Percentiles rank a stretch among this genome's conserved stretches.
phyloP scores from a whole-genome alignment of 2,888 invertebrate genomes.

The Linhomoeus sp. region DNA sequence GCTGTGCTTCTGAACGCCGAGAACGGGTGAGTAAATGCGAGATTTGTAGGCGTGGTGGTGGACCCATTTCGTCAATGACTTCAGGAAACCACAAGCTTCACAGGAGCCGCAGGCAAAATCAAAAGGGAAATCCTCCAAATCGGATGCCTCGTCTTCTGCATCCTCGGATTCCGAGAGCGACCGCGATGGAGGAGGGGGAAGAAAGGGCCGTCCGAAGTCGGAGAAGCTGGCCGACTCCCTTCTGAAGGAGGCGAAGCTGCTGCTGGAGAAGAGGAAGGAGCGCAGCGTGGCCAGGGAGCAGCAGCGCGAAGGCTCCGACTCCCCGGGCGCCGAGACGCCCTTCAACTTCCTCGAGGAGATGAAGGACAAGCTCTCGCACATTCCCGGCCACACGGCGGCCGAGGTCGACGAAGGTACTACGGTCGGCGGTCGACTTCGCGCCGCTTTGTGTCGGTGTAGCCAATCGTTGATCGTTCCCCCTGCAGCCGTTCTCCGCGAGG shows the following conservation, averaged over 20 bases:
- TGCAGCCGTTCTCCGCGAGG: background rate
- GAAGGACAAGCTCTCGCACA: conserved; percentile 6
- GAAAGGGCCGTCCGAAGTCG: too few relatives aligned
- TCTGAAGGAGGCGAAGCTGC: background rate
- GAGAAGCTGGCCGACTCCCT: background rate
- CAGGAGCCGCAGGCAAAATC: too few relatives aligned
- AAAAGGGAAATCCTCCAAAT: too few relatives aligned
- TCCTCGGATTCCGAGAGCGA: too few relatives aligned
- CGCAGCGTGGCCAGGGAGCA: background rate
- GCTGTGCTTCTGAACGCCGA: too few relatives aligned
- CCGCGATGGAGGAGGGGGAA: too few relatives aligned
- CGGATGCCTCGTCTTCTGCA: too few relatives aligned
- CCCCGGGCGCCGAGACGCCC: background rate
- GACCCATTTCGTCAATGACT: too few relatives aligned
- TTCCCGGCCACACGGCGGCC: conserved; percentile 6
- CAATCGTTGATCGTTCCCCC: background rate
- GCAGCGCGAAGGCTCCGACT: background rate
- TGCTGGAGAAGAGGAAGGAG: background rate
- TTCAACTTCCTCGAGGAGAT: conserved; percentile 5
- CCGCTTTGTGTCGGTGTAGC: too few relatives aligned
- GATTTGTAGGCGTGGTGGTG: too few relatives aligned
- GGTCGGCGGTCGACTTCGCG: background rate
- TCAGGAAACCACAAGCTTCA: too few relatives aligned
- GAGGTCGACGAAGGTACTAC: conserved; percentile 6
- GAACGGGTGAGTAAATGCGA: too few relatives aligned